phyloP scores from a whole-genome alignment of 2,797 vertebrate genomes.

The Rallus crepitans region DNA sequence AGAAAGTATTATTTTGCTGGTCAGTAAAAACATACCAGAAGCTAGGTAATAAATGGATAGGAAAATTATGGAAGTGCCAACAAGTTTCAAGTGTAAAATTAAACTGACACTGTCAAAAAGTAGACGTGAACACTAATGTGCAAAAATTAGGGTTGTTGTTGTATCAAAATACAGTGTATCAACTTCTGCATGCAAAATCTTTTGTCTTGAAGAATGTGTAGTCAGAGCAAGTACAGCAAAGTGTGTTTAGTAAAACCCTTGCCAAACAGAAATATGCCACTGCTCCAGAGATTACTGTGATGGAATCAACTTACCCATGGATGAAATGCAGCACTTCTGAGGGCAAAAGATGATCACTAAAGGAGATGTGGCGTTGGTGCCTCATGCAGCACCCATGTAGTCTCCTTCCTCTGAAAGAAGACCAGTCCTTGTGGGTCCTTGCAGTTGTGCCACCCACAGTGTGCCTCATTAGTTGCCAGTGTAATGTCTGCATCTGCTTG shows the following conservation, averaged over 20 bases:
- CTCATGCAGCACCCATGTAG: not conserved
- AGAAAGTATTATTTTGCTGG: not conserved
- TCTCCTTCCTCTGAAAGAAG: not conserved
- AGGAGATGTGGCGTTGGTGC: not conserved
- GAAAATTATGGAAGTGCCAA: not conserved
- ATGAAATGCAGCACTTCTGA: not conserved
- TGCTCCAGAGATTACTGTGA: not conserved
- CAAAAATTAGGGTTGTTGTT: not conserved
- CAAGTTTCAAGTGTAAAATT: not conserved
- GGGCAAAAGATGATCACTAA: not conserved
- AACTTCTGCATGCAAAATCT: not conserved
- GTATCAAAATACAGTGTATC: not conserved
- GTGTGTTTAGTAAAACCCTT: not conserved
- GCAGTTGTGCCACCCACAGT: not conserved
- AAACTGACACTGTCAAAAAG: not conserved
- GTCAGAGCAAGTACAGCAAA: not conserved
- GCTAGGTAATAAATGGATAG: rapidly evolving
- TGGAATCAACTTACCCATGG: not conserved
- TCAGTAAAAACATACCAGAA: not conserved
- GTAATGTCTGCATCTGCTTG: not conserved
- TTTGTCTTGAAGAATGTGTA: not conserved
- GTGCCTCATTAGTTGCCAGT: not conserved
- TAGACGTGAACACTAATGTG: not conserved
- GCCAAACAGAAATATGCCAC: not conserved
- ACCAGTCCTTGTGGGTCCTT: not conserved